Evolutionary conservation across 2,113 vertebrate species (phyloP), one percentile per base, ranked within the genome.

Genomic region (Drymodes brunneopygia): DNA sequence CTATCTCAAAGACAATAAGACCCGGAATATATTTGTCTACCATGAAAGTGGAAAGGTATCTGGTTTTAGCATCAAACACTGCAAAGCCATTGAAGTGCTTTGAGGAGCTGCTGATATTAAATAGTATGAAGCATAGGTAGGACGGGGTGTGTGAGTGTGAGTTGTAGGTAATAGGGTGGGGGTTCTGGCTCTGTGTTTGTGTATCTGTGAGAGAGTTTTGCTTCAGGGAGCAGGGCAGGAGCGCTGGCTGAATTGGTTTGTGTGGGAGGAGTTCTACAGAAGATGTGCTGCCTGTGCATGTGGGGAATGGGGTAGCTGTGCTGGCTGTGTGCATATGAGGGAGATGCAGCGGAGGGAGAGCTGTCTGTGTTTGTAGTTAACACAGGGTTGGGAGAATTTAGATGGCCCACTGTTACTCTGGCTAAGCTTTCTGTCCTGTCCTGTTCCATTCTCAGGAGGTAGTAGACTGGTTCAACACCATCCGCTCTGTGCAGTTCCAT

Each of bases 21-120:
- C 99, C 29, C 96, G 99, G n/a, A 99, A 99, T 96, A 98, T 99
- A 96, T 99, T 99, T 82, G 91, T 99, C 66, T 99, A 98, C 94
- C 98, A 99, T 6, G 98, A 99, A 10, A 98, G 45, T 85, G 98
- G 98, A 95, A 99, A 99, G 98, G 99, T 99, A 89, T 77, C 12
- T 84, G 38, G 9, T 60, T 87, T 81, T 74, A 77, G 33, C 50
- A 62, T 61, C 48, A 77, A 72, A 22, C 48, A 15, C 27, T 84
- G 50, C 79, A 86, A 77, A 90, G 50, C 40, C 36, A 8, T 33
- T 36, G 79, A 73, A 23, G 9, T 69, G 57, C 28, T 75, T 57
- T 60, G 64, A 51, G 69, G 51, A 90, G 40, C 47, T 92, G 40
- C 64, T 73, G 54, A 4, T 70, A 54, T 33, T 33, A 65, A 80